Percentiles rank a stretch among this genome's conserved stretches.
Conservation (phyloP, 2,888 invertebrate species). For the Choristoneura rosaceana region DNA sequence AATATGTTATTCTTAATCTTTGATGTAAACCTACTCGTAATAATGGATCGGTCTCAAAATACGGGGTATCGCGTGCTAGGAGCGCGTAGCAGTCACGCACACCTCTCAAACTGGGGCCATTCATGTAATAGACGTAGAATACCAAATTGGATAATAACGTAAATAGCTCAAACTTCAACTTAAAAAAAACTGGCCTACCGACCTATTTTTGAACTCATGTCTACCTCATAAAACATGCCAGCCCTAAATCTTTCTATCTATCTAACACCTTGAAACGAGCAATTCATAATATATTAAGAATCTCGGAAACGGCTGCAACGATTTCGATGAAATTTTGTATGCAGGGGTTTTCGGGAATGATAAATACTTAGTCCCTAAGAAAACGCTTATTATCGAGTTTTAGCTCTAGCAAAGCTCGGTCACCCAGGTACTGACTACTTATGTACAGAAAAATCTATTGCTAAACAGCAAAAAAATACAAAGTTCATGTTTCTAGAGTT, state of each 20-base stretch:
- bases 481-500: constrained; percentile 42
- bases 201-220: constrained; percentile 53
- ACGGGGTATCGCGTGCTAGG: constrained; percentile 63
- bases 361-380: no score
- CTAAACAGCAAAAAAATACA: constrained; percentile 12
- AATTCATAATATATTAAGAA: no score
- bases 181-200: constrained; percentile 57
- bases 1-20: constrained; percentile 15
- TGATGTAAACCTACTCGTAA: not conserved
- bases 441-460: constrained; percentile 2
- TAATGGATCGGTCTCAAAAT: constrained; percentile 30
- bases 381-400: no score
- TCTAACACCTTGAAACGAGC: no score
- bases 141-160: constrained; percentile 75
- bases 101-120: constrained; percentile 55
- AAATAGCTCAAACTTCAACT: constrained; percentile 58
- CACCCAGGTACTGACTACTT: not conserved
- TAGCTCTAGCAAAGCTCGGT: no score
- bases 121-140: constrained; percentile 61
- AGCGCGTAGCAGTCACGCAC: constrained; percentile 59
- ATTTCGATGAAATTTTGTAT: no score
- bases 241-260: not conserved
- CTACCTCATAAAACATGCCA: not conserved
- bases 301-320: no score
- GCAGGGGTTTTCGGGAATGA: no score